These are phyloP conservation scores for Macrosteles quadrilineatus DNA, from an alignment of 1,140 invertebrate species.

Conservation along the genomic window DNA sequence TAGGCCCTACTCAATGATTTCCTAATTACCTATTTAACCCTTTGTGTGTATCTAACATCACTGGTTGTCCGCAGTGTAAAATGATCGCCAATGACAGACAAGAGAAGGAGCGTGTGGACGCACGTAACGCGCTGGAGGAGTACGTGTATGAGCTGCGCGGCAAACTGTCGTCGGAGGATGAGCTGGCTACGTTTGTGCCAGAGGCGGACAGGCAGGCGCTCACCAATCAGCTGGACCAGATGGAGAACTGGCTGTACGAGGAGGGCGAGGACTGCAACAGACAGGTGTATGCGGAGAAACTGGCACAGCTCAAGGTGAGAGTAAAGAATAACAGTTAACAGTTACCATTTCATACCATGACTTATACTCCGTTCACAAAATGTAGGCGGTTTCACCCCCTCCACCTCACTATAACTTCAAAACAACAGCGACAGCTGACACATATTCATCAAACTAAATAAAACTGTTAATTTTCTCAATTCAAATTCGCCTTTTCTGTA, in stretches of 20 bases:
- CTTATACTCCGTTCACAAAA: no score
- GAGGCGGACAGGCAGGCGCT: slow-evolving; percentile 64
- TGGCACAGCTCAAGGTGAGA: slow-evolving; percentile 63
- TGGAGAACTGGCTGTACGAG: slow-evolving; percentile 96
- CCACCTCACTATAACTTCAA: background rate
- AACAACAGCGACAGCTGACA: no score
- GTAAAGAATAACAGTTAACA: no score
- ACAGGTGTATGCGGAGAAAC: slow-evolving; percentile 72
- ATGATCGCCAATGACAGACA: slow-evolving; percentile 87
- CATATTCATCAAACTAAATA: no score
- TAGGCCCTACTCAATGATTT: no score
- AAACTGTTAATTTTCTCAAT: no score
- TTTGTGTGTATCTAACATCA: no score
- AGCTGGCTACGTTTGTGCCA: slow-evolving; percentile 76
- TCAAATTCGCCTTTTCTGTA: no score
- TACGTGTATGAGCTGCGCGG: slow-evolving; percentile 96
- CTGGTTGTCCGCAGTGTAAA: slow-evolving; percentile 73
- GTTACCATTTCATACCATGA: no score
- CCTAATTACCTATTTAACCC: no score
- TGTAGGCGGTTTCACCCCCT: no score
- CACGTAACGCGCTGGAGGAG: slow-evolving; percentile 96
- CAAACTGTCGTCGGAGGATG: slow-evolving; percentile 73
- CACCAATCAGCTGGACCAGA: slow-evolving; percentile 67
- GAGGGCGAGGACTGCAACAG: slow-evolving; percentile 90
- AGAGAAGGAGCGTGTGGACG: slow-evolving; percentile 93